Evolutionary conservation across 2,113 vertebrate species (phyloP), one percentile per base, ranked within the genome.

Genomic region (Nycticorax nycticorax): DNA sequence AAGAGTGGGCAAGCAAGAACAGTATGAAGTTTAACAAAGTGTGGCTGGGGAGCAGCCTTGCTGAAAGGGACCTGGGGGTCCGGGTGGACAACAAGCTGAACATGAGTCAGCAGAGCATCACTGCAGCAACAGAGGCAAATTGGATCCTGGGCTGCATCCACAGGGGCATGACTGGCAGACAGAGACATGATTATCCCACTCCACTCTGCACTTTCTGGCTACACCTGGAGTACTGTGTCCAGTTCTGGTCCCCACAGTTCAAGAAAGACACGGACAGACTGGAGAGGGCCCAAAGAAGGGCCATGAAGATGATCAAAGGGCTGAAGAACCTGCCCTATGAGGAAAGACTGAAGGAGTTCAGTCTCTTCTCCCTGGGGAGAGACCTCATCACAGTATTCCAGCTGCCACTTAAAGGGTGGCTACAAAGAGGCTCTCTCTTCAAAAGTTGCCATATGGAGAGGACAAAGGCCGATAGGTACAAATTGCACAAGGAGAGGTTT

Each of bases 101-200:
- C 22, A 19, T 4, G 43, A 78, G 7, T 28, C 18, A 3, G 43
- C 45, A 80, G 22, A 3, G 50, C 3, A 20, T 19, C 0, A 0
- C 60, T 82, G 62, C 15, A 67, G 41, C 64, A 75, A 39, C 32
- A 17, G 32, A 20, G 8, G 50, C 30, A 53, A 4, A 1, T 19
- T 0, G 0, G 37, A 76, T 35, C 27, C 56, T 0, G 1, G 59
- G 47, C 56, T 48, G 56, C 43, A 39, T 62, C 39, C 0, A 0
- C 41, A 43, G 48, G 33, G 55, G 2, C n/a, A 26, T 43, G 19
- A 21, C 30, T 22, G 56, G 35, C 74, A 78, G 57, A 23, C 2
- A 52, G 18, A 81, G 59, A 30, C 0, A 0, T 10, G 18, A 48
- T 19, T 62, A 41, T 88, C 57, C 27, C 27, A 8, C 33, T 37